These are phyloP conservation scores for Erpornis zantholeuca DNA, from an alignment of 2,113 vertebrate genomes.

Conservation along the genomic window DNA sequence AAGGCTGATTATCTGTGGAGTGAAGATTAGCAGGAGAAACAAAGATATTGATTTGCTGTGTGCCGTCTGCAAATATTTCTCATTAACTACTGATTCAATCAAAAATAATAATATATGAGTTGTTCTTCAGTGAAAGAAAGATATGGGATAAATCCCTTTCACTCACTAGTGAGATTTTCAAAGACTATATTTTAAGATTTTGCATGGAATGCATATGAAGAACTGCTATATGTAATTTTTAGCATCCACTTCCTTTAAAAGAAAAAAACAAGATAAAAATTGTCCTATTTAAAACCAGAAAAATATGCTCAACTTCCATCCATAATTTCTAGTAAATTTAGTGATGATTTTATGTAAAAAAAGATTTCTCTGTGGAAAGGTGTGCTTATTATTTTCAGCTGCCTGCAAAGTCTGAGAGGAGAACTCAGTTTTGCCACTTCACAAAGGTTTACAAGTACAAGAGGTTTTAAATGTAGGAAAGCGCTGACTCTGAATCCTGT, in stretches of 20 bases:
- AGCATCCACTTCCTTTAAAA: background rate
- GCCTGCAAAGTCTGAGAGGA: background rate
- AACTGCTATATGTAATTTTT: background rate
- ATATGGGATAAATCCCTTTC: background rate
- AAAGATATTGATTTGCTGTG: conserved; percentile 10
- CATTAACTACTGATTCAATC: background rate
- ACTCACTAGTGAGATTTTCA: background rate
- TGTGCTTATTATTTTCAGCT: background rate
- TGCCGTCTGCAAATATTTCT: conserved; percentile 21
- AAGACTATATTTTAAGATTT: background rate
- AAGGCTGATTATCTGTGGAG: conserved; percentile 30
- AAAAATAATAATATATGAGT: background rate
- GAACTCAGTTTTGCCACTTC: background rate
- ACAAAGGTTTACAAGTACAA: background rate
- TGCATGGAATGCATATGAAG: background rate
- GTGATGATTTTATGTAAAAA: background rate
- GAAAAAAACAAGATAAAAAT: background rate
- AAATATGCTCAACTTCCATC: background rate
- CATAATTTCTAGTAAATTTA: background rate
- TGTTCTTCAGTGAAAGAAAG: background rate
- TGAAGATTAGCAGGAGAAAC: conserved; percentile 29
- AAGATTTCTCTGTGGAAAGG: background rate
- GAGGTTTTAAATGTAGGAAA: background rate
- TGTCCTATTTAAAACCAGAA: background rate
- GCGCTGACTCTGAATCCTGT: background rate